Conservation (phyloP, 1,140 invertebrate species). For the Atopsyche davidsoni region DNA sequence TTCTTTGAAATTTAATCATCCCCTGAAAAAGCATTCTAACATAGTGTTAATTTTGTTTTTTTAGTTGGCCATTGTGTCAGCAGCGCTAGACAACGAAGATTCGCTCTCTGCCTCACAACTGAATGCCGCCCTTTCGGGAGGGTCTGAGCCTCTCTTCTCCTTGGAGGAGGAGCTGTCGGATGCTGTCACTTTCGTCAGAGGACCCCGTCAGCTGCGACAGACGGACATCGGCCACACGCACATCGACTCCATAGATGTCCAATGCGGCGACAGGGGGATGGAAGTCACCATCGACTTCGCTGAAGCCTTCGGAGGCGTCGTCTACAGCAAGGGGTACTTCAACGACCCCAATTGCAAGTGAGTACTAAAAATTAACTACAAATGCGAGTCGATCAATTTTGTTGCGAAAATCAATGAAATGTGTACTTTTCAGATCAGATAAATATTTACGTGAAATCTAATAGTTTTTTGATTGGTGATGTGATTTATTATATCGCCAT, state of each 20-base stretch:
- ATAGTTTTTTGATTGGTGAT: too few relatives aligned
- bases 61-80: slow-evolving; percentile 48
- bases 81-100: slow-evolving; percentile 37
- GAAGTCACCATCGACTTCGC: slow-evolving; percentile 60
- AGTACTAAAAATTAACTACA: slow-evolving; percentile 30
- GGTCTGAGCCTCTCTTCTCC: slow-evolving; percentile 40
- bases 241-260: slow-evolving; percentile 55
- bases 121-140: slow-evolving; percentile 39
- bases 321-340: slow-evolving; percentile 66
- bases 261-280: slow-evolving; percentile 55
- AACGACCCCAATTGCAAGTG: slow-evolving; percentile 62
- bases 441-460: too few relatives aligned
- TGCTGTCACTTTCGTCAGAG: slow-evolving; percentile 43
- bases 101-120: slow-evolving; percentile 42
- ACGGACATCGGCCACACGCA: slow-evolving; percentile 36
- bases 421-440: too few relatives aligned
- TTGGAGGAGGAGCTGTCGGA: slow-evolving; percentile 37
- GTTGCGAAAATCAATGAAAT: too few relatives aligned
- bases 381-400: neutral
- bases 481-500: too few relatives aligned
- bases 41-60: too few relatives aligned
- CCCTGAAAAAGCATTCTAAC: too few relatives aligned
- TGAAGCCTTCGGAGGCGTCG: slow-evolving; percentile 60
- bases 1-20: too few relatives aligned
- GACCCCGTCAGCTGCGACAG: slow-evolving; percentile 32